phyloP scores from a whole-genome alignment of 2,888 invertebrate species.

The Parasteatoda lunata region DNA sequence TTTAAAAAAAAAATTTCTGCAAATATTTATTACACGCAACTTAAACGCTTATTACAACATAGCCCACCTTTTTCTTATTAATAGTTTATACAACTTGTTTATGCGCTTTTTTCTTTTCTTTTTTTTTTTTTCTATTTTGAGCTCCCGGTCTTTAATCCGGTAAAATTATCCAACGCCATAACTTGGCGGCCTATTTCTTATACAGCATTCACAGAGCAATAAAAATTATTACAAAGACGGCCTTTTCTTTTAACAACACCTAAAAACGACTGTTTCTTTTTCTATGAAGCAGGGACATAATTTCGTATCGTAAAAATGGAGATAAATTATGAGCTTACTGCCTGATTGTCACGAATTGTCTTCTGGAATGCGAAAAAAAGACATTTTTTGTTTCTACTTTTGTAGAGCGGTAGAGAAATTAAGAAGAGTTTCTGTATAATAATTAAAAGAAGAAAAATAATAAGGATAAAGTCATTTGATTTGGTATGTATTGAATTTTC shows the following conservation, averaged over 20 bases:
- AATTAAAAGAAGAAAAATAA: not conserved
- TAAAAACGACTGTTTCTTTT: not conserved
- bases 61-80: no score
- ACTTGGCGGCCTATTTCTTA: constrained; percentile 10
- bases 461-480: constrained; percentile 1
- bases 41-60: no score
- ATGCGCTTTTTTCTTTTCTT: no score
- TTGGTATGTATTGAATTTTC: not conserved
- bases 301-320: constrained; percentile 17
- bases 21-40: no score
- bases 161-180: constrained; percentile 11
- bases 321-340: not conserved
- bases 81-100: no score
- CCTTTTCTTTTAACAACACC: not conserved
- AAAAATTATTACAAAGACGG: constrained; percentile 18
- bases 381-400: constrained; percentile 6
- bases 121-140: not conserved
- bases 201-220: constrained; percentile 11
- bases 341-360: constrained; percentile 43
- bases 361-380: constrained; percentile 2
- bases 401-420: not conserved
- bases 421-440: not conserved
- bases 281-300: not conserved
- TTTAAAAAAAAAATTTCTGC: no score
- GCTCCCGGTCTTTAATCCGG: constrained; percentile 1